Evolutionary conservation across 2,888 invertebrate species (phyloP), one percentile per base, ranked within the genome.

Genomic region (Polyommatus icarus): DNA sequence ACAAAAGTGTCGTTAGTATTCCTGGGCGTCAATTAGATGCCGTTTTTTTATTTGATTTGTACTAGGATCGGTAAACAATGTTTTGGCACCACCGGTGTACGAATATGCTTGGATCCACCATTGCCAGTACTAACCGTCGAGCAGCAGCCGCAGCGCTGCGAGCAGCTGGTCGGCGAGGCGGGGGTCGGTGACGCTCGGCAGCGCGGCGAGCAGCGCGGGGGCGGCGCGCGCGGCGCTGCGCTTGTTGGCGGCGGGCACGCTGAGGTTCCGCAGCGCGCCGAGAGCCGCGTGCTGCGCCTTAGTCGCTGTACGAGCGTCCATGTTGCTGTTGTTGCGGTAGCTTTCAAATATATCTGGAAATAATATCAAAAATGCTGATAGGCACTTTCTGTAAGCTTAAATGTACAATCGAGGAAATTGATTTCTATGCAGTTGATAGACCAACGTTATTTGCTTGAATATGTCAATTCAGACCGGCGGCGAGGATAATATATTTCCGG

Each of bases 111-210:
- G 24, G 24, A 24, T 24, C 24, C 24, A 24, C 24, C n/a, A n/a
- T n/a, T n/a, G n/a, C n/a, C 10, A 46, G 46, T 7, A 59, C 18
- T 61, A 12, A 40, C 97, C 97, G 89, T 98, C 98, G 1, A 98
- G 96, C 67, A 98, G 95, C 96, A 98, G 98, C 78, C 98, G 94
- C 0, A 98, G 91, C 0, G 98, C 97, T 3, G 98, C 98, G 76
- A 98, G 88, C 79, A 98, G 92, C 89, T 98, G 98, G 85, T 98
- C 98, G 6, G 97, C 96, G 1, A 98, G 98, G 40, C 97, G 96
- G 78, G 96, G 96, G 79, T 97, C 97, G 73, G 95, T 95, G 71
- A 96, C 95, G 76, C 92, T 90, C 0, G 97, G 97, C 85, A 97
- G 93, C 3, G 96, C 96, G 79, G 96, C 95, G 77, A 98, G 94